These are phyloP conservation scores for Xiphias gladius DNA, from an alignment of 2,113 vertebrate genomes.

Conservation along the genomic window DNA sequence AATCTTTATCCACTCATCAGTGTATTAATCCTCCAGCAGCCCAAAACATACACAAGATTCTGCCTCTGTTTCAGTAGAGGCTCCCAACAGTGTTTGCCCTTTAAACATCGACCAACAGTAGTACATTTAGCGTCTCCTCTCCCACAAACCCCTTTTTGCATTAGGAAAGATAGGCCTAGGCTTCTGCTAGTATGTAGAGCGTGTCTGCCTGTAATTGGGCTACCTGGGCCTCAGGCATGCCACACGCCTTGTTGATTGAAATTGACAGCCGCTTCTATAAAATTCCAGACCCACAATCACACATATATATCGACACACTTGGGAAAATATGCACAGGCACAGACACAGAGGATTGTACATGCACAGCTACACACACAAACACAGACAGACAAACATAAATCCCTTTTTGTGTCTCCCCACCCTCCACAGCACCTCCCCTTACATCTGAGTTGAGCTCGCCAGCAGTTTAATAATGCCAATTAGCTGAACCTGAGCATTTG, in stretches of 20 bases:
- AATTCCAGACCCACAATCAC: constrained; percentile 64
- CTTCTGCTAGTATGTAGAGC: constrained; percentile 56
- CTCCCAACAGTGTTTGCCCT: constrained; percentile 67
- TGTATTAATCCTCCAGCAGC: constrained; percentile 45
- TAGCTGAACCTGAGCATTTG: constrained; percentile 78
- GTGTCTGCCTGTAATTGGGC: constrained; percentile 81
- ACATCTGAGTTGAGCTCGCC: constrained; percentile 62
- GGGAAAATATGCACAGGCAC: constrained; percentile 46
- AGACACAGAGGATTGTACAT: constrained; percentile 8
- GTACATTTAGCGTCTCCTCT: constrained; percentile 64
- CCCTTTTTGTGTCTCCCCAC: constrained; percentile 21
- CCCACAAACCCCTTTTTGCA: constrained; percentile 65
- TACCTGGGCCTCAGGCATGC: constrained; percentile 78
- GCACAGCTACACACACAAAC: constrained; percentile 24
- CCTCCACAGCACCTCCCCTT: constrained; percentile 16
- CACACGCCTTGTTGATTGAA: constrained; percentile 73
- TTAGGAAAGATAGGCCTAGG: constrained; percentile 59
- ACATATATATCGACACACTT: constrained; percentile 46
- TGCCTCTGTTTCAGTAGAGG: constrained; percentile 41
- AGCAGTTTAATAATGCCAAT: constrained; percentile 81
- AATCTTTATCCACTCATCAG: constrained; percentile 7
- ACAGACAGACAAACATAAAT: constrained; percentile 27
- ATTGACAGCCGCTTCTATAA: constrained; percentile 82
- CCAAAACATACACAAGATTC: constrained; percentile 23
- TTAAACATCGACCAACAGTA: constrained; percentile 72